Conservation (phyloP, 2,797 vertebrate genomes). For the Hippopotamyrus pictus region DNA sequence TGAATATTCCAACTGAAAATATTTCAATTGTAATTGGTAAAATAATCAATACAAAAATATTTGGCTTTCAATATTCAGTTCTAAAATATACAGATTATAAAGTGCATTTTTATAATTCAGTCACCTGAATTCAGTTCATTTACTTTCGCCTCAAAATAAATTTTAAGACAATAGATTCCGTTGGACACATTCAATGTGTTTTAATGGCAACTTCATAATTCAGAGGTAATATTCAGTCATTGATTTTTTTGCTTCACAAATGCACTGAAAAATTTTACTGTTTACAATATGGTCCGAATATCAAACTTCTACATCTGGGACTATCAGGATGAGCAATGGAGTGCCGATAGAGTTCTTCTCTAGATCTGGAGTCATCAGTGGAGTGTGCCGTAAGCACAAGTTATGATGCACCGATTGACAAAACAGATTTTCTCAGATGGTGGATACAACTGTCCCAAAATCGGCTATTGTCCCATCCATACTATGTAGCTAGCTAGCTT, state of each 20-base stretch:
- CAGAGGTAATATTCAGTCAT: not conserved
- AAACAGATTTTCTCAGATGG: not conserved
- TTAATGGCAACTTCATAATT: not conserved
- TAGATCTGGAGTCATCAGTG: not conserved
- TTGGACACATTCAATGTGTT: not conserved
- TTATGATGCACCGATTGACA: not conserved
- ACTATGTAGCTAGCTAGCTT: not conserved
- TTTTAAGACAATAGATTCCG: not conserved
- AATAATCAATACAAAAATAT: not conserved
- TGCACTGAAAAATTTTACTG: not conserved
- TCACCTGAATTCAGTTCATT: not conserved
- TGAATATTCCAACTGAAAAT: not conserved
- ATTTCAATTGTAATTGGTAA: not conserved
- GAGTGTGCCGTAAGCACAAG: not conserved
- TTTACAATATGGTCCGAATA: not conserved
- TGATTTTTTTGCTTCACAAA: not conserved
- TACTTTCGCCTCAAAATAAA: not conserved
- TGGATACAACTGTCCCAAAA: not conserved
- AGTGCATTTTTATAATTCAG: not conserved
- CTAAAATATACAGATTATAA: not conserved
- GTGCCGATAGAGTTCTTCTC: not conserved
- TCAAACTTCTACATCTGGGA: not conserved
- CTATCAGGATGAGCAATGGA: not conserved
- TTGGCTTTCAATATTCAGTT: not conserved
- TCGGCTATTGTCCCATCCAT: not conserved